Evolutionary conservation across 2,113 vertebrate species (phyloP).

Genomic region (Nematolebias whitei): DNA sequence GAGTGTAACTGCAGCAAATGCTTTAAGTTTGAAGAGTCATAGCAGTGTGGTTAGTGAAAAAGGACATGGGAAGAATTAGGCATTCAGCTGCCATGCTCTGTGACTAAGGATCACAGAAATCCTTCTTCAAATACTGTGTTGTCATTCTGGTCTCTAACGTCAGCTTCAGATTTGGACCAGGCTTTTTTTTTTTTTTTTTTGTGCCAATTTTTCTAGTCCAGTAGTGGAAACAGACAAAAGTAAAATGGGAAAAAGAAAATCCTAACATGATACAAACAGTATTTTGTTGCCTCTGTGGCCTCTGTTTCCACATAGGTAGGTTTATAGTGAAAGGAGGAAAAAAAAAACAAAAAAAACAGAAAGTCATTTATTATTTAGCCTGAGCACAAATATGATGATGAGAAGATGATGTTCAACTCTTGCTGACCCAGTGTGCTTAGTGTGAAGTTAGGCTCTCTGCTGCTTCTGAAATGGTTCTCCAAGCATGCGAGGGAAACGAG

Average conservation of each 20-base stretch:
- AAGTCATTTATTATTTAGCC: conserved; percentile 83
- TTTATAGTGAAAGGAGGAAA: conserved; percentile 47
- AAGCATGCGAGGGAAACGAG: conserved; percentile 67
- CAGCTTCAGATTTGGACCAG: conserved; percentile 58
- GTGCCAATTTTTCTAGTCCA: conserved; percentile 56
- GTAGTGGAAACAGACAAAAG: conserved; percentile 45
- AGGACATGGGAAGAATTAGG: conserved; percentile 15
- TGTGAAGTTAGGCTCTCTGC: conserved; percentile 72
- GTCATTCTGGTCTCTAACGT: conserved; percentile 52
- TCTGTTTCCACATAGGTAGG: conserved; percentile 69
- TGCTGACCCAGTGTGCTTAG: conserved; percentile 78
- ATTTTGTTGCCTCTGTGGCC: conserved; percentile 78
- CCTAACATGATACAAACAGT: conserved; percentile 46
- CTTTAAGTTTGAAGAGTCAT: conserved; percentile 47
- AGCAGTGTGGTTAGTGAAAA: conserved; percentile 15
- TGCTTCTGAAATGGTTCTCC: conserved; percentile 76
- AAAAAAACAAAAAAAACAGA: conserved; percentile 38
- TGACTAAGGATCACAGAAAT: conserved; percentile 65
- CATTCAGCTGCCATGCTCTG: conserved; percentile 49
- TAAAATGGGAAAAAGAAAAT: conserved; percentile 23
- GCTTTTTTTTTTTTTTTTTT: conserved; percentile 54
- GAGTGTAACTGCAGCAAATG: conserved; percentile 52
- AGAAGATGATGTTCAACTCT: conserved; percentile 87
- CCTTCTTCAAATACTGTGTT: conserved; percentile 58
- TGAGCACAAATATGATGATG: conserved; percentile 83